phyloP scores from a whole-genome alignment of 2,888 invertebrate species.

The Lochmaea capreae region DNA sequence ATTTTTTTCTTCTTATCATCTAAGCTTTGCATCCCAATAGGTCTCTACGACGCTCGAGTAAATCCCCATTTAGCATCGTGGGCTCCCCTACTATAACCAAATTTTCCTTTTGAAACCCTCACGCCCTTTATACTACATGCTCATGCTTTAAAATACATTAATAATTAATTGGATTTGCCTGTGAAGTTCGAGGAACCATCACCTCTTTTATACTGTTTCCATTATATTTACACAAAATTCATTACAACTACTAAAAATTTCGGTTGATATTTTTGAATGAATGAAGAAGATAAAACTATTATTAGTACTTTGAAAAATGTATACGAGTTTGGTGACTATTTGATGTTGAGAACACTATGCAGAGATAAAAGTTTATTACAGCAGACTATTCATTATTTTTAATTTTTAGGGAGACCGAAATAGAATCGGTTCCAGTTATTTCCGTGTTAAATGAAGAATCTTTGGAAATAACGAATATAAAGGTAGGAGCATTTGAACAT shows the following conservation, averaged over 20 bases:
- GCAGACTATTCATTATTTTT: constrained; percentile 31
- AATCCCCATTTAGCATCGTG: too few species aligned
- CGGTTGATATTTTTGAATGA: background rate
- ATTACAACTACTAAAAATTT: too few species aligned
- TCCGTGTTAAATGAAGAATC: constrained; percentile 67
- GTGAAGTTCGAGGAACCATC: too few species aligned
- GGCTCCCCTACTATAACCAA: too few species aligned
- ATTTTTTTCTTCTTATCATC: too few species aligned
- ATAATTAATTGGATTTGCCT: too few species aligned
- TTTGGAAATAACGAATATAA: constrained; percentile 71
- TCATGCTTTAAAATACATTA: too few species aligned
- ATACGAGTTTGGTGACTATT: background rate
- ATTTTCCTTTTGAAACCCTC: too few species aligned
- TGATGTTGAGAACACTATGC: constrained; percentile 4
- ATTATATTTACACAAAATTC: background rate
- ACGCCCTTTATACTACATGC: too few species aligned
- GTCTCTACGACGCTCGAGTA: too few species aligned
- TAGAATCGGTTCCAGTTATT: constrained; percentile 64
- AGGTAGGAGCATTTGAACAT: constrained; percentile 62
- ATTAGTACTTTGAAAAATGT: background rate
- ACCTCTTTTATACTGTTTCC: too few species aligned
- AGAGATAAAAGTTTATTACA: background rate
- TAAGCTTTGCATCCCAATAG: too few species aligned
- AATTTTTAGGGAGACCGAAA: constrained; percentile 61
- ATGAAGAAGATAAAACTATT: background rate